Percentiles rank a stretch among this genome's conserved stretches.
Conservation (phyloP, 2,797 vertebrate species). For the Channallabes apus region DNA sequence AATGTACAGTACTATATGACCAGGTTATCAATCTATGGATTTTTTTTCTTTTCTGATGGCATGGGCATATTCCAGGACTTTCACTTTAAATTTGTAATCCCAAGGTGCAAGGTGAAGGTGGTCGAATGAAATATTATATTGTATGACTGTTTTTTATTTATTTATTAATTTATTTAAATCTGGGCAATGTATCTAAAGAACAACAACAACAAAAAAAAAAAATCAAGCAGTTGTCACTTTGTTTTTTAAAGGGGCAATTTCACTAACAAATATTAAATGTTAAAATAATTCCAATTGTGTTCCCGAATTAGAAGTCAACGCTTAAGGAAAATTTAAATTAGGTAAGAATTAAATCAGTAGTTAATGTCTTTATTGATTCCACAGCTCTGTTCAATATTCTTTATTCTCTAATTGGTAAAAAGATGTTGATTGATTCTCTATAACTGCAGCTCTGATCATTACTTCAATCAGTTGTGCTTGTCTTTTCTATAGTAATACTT, state of each 20-base stretch:
- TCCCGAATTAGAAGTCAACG: not conserved
- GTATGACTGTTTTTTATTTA: too few species aligned
- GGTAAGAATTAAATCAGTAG: not conserved
- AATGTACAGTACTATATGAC: too few species aligned
- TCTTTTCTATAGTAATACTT: not conserved
- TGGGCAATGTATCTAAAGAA: not conserved
- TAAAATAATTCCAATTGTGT: not conserved
- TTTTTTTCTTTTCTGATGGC: too few species aligned
- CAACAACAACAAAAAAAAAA: not conserved
- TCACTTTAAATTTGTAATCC: too few species aligned
- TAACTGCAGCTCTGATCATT: not conserved
- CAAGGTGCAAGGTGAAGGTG: too few species aligned
- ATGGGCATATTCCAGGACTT: too few species aligned
- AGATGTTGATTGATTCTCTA: not conserved
- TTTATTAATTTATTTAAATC: not conserved
- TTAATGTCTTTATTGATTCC: not conserved
- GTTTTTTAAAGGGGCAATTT: not conserved
- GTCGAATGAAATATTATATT: too few species aligned
- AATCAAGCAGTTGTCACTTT: not conserved
- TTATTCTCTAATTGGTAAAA: not conserved
- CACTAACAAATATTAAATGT: not conserved
- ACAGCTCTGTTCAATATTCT: not conserved
- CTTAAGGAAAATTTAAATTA: not conserved
- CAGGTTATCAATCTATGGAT: too few species aligned
- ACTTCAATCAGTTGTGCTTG: not conserved